Evolutionary conservation across 2,797 vertebrate species (phyloP), one percentile per base, ranked within the genome.

Genomic region (Moxostoma hubbsi): DNA sequence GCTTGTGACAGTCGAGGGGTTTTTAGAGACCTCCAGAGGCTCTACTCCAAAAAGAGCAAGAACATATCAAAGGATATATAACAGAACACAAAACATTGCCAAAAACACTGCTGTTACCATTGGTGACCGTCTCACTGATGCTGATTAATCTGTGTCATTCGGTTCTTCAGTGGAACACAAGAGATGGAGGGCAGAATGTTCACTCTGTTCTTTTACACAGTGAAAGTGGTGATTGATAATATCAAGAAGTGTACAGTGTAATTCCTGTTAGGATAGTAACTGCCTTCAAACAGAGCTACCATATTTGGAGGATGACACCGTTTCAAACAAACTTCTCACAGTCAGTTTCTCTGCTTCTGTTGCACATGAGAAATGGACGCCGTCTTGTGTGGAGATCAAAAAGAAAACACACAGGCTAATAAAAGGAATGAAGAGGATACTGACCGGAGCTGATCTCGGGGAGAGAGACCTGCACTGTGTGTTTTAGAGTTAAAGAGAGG

Each of bases 1-100:
- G 4, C 68, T 53, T 4, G 18, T 36, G 67, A 69, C 24, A 45
- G 24, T 13, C 9, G 50, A 69, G 51, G 8, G 24, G 67, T 51
- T 73, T 61, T 61, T 9, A 59, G 54, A 73, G 6, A 18, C 46
- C 45, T 15, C 43, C 11, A 10, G 54, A 47, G 43, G 51, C 36
- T 16, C 18, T 36, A 24, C 59, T 36, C 13, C 67, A 47, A 1
- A 8, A 53, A 71, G 13, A 47, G 16, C 69, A 47, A 12, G 54
- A 72, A 58, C 43, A 72, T 55, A 55, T 70, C 68, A 70, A 70
- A 55, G 53, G 24, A 24, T 24, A 24, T 24, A 24, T 24, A 24
- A 24, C 2, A 24, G 24, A 24, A 24, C 24, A 24, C 24, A 24
- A 24, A 24, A 24, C 24, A 24, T 2, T 53, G 66, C 53, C 49